Base-by-base conservation (phyloP, 2,888 invertebrate genomes). In the Asteroscopus sphinx region DNA sequence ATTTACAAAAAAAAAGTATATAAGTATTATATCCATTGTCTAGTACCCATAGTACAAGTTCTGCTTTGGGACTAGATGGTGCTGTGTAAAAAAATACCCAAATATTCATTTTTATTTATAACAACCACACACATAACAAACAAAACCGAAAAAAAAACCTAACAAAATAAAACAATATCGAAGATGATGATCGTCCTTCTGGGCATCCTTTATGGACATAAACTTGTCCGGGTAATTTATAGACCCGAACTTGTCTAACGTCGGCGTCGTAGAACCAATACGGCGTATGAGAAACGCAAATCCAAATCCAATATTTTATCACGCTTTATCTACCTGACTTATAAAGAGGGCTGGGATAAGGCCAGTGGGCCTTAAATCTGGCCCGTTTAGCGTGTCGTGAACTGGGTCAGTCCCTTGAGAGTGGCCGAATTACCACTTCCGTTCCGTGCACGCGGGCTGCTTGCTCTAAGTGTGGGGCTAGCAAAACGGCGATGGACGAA, bases 391-490 rank as follows among this genome's bases (percentile, higher is more conserved):
- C 45, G 66, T 62, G 56, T 61, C 58, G 33, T 35, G 49, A 67
- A 36, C 42, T 26, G 66, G 62, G 61, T 45, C 59, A 51, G 67
- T 64, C 71, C 68, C 63, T 52, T 9, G 61, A 56, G 68, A 56
- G 64, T 45, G 51, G 46, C 44, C 53, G 37, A 55, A 68, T 70
- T 44, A 62, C 59, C 60, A 65, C 71, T 76, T 74, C 46, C 56
- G 41, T 76, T 74, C 46, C 56, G 41, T 48, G 53, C 75, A 68
- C 58, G 71, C 77, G 42, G 54, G 54, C 32, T 47, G 35, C 42
- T 56, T 47, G 35, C 44, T 13, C 7, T 5, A 2, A n/a, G 7
- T 8, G 28, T 36, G 36, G 42, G 46, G 74, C 70, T 13, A 48
- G 0, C n/a, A 45, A 48, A 47, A 28, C 15, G 0, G 44, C 71